Evolutionary conservation across 2,888 invertebrate species (phyloP).

Genomic region (Drosophila picticornis): DNA sequence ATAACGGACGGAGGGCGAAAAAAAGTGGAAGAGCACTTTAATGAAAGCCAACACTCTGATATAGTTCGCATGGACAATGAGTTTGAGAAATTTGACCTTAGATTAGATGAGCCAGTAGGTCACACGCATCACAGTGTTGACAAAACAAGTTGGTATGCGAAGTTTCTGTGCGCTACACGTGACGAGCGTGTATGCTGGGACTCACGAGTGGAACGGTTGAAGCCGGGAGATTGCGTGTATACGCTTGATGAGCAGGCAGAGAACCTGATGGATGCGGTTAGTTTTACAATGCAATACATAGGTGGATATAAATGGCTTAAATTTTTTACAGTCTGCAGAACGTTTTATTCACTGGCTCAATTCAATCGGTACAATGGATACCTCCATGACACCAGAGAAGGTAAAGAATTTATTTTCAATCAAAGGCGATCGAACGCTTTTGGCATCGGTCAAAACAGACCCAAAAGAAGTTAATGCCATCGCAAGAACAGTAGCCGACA

Average conservation of each 20-base stretch:
- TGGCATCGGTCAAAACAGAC: constrained; percentile 82
- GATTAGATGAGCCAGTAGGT: constrained; percentile 69
- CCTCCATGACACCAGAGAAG: constrained; percentile 81
- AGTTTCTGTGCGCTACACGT: constrained; percentile 73
- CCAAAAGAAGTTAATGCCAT: constrained; percentile 84
- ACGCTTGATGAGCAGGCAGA: constrained; percentile 84
- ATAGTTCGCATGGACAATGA: constrained; percentile 80
- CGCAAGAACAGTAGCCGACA: constrained; percentile 83
- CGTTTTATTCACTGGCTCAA: constrained; percentile 84
- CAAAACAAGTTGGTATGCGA: constrained; percentile 79
- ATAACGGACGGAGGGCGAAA: constrained; percentile 25
- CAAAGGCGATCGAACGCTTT: constrained; percentile 80
- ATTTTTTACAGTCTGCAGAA: constrained; percentile 77
- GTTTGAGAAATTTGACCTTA: constrained; percentile 73
- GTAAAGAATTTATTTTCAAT: constrained; percentile 84
- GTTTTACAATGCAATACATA: constrained; percentile 10
- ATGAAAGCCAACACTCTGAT: constrained; percentile 82
- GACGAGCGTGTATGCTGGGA: constrained; percentile 83
- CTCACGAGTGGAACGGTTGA: constrained; percentile 78
- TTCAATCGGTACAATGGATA: constrained; percentile 77
- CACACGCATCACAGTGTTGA: constrained; percentile 59
- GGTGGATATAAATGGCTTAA: not conserved
- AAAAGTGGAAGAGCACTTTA: constrained; percentile 62
- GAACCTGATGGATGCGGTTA: constrained; percentile 84
- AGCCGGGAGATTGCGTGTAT: constrained; percentile 44